Base-by-base conservation (phyloP, 1,140 invertebrate genomes). In the Pygmarrhopalites habei region DNA sequence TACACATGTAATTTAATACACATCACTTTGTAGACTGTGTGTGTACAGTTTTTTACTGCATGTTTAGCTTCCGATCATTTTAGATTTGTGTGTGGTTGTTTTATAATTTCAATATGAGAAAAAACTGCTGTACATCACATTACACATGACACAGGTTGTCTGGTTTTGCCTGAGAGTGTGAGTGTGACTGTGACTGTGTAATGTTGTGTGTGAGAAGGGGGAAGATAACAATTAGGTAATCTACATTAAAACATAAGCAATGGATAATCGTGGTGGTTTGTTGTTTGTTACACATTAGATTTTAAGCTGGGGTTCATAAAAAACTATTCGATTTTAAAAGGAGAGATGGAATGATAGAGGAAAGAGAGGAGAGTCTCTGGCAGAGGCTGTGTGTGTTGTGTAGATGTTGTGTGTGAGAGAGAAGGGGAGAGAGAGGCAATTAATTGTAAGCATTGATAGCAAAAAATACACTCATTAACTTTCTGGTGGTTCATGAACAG, bases 391-490 rank as follows among this genome's bases (percentile, higher is more conserved):
- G 39, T 41, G 39, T 41, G 39, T 41, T 12, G 12, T 12, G 12
- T 12, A 41, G 39, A 41, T 12, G n/a, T 12, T 12, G 39, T 12
- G 39, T 12, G 39, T 12, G 39, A 41, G 39, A 41, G 44, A 5
- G 44, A 47, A 25, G n/a, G 5, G n/a, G 44, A 47, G 53, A 58
- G 62, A 58, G 41, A 64, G 64, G 64, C 68, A 69, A 69, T 69
- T 69, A 69, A 69, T 60, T 69, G 58, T 39, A 63, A n/a, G 57
- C 67, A 67, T 64, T 66, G 63, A 67, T 65, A 62, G 62, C 60
- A 65, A 67, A 65, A 70, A 70, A 65, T 65, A 67, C 58, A 65
- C 68, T 70, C 65, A 70, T 70, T 70, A 70, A 70, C 62, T 58
- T 44, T 65, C 32, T n/a, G 5, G 21, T 49, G 55, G 57, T 64